Base-by-base conservation (phyloP, 2,797 vertebrate species). In the Peromyscus nudipes region DNA sequence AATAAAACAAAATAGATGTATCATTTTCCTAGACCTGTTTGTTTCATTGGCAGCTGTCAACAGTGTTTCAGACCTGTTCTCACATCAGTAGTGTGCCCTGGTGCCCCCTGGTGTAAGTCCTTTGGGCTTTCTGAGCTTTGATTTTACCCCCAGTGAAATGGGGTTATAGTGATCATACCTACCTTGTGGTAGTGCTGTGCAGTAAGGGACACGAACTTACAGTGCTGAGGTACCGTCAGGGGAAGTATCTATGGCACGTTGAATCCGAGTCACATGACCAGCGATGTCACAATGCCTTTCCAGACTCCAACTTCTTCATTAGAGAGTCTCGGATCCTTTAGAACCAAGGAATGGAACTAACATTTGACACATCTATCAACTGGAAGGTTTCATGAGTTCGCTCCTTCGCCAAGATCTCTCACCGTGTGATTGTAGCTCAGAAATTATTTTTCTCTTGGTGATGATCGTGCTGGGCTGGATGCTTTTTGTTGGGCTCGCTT, bases 381-480 rank as follows among this genome's bases (percentile, higher is more conserved):
- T 94, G 16, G 80, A 97, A 84, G 84, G 55, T 94, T 90, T 97
- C 76, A 34, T 90, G 89, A 98, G 82, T 79, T 37, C 25, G 73
- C 43, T 77, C 37, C 95, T 95, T 81, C 92, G 89, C 94, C 82
- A 90, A 95, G 75, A 87, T 92, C 90, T 92, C 93, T 97, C 62
- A 71, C 82, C 37, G 85, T 84, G 67, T 69, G 81, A 5, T 57
- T 65, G 91, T 84, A 29, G 87, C 80, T 91, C 93, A 95, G 89
- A 96, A 80, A 82, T 75, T 87, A 77, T 95, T 96, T 95, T 93
- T 75, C 62, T 83, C 92, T 88, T 73, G 90, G 76, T 80, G 87
- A 98, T 98, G 97, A 98, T 98, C 0, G 96, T 98, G 67, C 55
- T 98, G 75, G 97, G 97, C 86, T 98, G 97, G 97, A 97, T 98